phyloP scores from a whole-genome alignment of 2,888 invertebrate genomes.

The Dryadula phaetusa region DNA sequence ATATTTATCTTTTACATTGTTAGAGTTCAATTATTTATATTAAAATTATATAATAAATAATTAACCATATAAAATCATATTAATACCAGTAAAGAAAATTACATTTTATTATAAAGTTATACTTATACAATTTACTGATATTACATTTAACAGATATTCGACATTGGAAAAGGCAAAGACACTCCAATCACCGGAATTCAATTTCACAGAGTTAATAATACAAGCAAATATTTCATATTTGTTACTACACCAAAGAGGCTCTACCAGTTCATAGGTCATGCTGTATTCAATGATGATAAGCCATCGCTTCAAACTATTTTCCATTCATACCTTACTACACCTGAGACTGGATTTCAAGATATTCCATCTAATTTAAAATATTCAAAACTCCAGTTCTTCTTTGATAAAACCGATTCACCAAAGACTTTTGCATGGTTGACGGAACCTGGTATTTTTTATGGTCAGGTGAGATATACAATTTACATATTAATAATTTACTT shows the following conservation, averaged over 20 bases:
- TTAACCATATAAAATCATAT: too few species aligned
- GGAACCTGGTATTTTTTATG: constrained; percentile 91
- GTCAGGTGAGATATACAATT: constrained; percentile 87
- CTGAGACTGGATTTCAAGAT: constrained; percentile 89
- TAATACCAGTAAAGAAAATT: too few species aligned
- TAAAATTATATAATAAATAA: too few species aligned
- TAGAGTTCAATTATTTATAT: too few species aligned
- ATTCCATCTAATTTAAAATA: constrained; percentile 89
- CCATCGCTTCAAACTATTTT: constrained; percentile 92
- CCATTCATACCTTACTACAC: constrained; percentile 88
- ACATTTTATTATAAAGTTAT: background rate
- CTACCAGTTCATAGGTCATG: constrained; percentile 94
- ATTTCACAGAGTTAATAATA: constrained; percentile 89
- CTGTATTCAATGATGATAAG: constrained; percentile 89
- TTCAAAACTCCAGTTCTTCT: constrained; percentile 92
- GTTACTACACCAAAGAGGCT: constrained; percentile 93
- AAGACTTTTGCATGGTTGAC: constrained; percentile 95
- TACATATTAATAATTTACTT: too few species aligned
- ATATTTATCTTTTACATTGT: too few species aligned
- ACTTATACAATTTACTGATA: background rate
- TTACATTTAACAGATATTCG: constrained; percentile 88
- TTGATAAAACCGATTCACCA: constrained; percentile 87
- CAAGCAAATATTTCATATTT: constrained; percentile 91
- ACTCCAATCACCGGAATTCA: constrained; percentile 95
- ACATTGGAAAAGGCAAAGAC: constrained; percentile 90